A percentile compares a stretch with the other conserved stretches of the same genome.
phyloP scores from a whole-genome alignment of 1,140 invertebrate species.

The Calycopis cecrops region DNA sequence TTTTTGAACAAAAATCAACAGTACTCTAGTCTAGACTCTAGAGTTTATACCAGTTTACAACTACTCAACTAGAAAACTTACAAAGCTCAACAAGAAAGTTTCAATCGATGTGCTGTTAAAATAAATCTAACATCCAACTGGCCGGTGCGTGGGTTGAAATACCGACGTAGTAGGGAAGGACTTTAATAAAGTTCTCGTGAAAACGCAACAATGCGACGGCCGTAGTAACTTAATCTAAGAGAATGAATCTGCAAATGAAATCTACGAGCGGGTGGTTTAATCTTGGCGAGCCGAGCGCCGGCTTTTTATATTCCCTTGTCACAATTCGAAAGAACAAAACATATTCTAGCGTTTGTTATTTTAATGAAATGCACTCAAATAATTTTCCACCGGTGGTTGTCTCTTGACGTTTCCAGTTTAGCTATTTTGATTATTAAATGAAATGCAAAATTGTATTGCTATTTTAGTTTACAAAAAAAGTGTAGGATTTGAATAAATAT shows the following conservation, averaged over 20 bases:
- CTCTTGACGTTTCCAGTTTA: constrained; percentile 7
- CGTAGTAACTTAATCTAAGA: constrained; percentile 61
- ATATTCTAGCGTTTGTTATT: constrained; percentile 15
- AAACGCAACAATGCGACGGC: constrained; percentile 55
- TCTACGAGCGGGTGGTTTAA: constrained; percentile 50
- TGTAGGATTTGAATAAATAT: too few species aligned
- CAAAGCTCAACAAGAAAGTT: too few species aligned
- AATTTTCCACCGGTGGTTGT: neutral
- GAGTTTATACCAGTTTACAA: too few species aligned
- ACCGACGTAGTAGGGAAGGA: constrained; percentile 44
- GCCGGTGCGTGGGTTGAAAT: constrained; percentile 40
- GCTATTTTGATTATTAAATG: neutral
- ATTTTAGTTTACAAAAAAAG: too few species aligned
- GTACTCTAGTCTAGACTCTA: too few species aligned
- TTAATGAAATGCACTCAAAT: constrained; percentile 12
- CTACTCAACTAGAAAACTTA: too few species aligned
- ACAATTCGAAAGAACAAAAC: constrained; percentile 22
- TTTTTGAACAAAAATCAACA: too few species aligned
- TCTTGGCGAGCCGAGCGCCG: constrained; percentile 35
- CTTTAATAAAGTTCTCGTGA: constrained; percentile 62
- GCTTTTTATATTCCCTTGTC: constrained; percentile 24
- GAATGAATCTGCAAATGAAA: constrained; percentile 65
- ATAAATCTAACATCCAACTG: neutral
- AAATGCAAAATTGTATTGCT: too few species aligned
- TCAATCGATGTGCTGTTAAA: too few species aligned